A percentile compares a stretch with the other conserved stretches of the same genome.
These are phyloP conservation scores for Blera fallax DNA, from an alignment of 2,888 invertebrate species.

Conservation along the genomic window DNA sequence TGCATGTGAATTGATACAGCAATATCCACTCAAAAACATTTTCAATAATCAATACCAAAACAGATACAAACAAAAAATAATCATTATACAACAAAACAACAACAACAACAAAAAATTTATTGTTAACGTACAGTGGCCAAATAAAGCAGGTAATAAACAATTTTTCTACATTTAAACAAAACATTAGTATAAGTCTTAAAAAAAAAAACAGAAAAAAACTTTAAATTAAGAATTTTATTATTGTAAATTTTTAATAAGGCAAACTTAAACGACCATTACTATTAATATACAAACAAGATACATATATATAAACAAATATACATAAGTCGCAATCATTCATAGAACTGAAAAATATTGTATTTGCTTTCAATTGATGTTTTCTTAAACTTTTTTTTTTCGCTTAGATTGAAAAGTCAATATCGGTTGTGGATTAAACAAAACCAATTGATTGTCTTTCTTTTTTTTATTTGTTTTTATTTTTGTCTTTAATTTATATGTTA, in stretches of 20 bases:
- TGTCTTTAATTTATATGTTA: conserved; percentile 23
- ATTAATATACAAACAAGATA: conserved; percentile 62
- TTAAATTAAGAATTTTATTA: conserved; percentile 63
- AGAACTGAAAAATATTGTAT: conserved; percentile 26
- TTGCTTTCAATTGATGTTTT: conserved; percentile 4
- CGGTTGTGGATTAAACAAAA: conserved; percentile 70
- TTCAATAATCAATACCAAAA: conserved; percentile 61
- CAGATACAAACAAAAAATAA: conserved; percentile 37
- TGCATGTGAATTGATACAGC: conserved; percentile 65
- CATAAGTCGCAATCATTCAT: conserved; percentile 59
- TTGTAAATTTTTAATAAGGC: conserved; percentile 63
- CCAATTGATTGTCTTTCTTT: conserved; percentile 52
- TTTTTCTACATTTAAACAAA: conserved; percentile 73
- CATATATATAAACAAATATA: conserved; percentile 36
- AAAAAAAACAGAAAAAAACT: conserved; percentile 22
- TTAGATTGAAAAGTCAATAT: conserved; percentile 36
- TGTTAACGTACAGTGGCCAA: conserved; percentile 77
- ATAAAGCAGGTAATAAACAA: conserved; percentile 76
- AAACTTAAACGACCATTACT: conserved; percentile 68
- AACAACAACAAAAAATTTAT: conserved; percentile 72
- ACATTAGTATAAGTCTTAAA: conserved; percentile 46
- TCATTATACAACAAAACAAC: conserved; percentile 45
- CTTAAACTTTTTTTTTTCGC: background rate
- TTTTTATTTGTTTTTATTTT: conserved; percentile 7
- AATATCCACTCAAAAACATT: conserved; percentile 45